phyloP scores from a whole-genome alignment of 1,140 invertebrate genomes.

The Sesamia nonagrioides region DNA sequence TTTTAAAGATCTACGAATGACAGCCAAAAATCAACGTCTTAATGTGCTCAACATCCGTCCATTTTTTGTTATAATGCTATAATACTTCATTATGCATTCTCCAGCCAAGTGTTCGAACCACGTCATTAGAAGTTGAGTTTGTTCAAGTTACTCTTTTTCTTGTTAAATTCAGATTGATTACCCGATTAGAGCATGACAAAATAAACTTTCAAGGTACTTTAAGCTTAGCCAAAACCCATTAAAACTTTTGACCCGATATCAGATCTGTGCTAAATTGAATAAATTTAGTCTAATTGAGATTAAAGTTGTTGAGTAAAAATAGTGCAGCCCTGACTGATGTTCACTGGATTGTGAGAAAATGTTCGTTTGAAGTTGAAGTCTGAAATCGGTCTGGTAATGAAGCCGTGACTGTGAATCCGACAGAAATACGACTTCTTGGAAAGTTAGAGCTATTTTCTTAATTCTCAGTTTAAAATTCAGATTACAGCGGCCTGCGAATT shows the following conservation, averaged over 20 bases:
- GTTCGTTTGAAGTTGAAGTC: constrained; percentile 22
- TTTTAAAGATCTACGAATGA: too few relatives aligned
- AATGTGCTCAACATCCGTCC: too few relatives aligned
- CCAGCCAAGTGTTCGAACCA: neutral
- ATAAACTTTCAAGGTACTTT: constrained; percentile 3
- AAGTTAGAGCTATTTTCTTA: constrained; percentile 29
- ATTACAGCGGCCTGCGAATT: neutral
- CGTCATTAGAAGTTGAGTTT: constrained; percentile 10
- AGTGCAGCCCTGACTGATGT: constrained; percentile 12
- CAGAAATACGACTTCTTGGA: constrained; percentile 16
- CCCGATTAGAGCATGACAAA: constrained; percentile 8
- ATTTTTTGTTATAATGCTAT: neutral
- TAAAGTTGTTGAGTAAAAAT: constrained; percentile 23
- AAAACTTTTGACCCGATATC: constrained; percentile 23
- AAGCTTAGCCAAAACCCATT: constrained; percentile 3
- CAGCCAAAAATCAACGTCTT: too few relatives aligned
- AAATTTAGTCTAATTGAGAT: constrained; percentile 15
- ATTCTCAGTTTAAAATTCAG: constrained; percentile 19
- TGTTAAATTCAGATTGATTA: constrained; percentile 19
- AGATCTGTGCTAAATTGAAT: constrained; percentile 28
- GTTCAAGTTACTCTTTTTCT: neutral
- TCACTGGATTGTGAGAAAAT: constrained; percentile 16
- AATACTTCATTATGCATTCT: neutral
- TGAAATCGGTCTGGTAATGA: constrained; percentile 23
- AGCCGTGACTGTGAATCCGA: neutral